A percentile compares a stretch with the other conserved stretches of the same genome.
Conservation (phyloP, 2,888 invertebrate species). For the Synergus umbraculus region DNA sequence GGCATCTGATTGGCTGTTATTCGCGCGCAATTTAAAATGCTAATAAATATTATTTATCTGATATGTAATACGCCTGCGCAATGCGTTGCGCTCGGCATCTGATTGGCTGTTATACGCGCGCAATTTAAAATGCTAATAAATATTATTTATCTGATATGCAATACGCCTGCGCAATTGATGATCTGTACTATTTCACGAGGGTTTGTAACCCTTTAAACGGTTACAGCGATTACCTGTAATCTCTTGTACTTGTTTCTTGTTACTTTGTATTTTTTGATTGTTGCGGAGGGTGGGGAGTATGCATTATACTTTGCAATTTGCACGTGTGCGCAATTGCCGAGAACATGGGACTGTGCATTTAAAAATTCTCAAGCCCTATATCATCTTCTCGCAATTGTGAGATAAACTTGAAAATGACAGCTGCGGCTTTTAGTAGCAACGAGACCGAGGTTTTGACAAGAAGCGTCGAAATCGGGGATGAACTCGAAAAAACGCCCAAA, state of each 20-base stretch:
- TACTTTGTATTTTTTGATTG: not conserved
- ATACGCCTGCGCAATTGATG: too few species aligned
- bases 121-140: too few species aligned
- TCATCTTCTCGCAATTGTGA: not conserved
- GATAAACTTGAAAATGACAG: constrained; percentile 20
- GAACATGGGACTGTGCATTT: constrained; percentile 4
- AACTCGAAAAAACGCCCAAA: constrained; percentile 34
- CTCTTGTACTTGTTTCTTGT: not conserved
- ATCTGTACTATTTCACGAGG: too few species aligned
- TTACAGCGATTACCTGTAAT: not conserved
- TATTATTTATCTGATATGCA: too few species aligned
- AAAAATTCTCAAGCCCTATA: constrained; percentile 1
- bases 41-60: too few species aligned
- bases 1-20: too few species aligned
- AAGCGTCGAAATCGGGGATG: constrained; percentile 8
- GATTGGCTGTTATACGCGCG: too few species aligned
- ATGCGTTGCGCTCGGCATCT: too few species aligned
- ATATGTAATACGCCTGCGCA: too few species aligned
- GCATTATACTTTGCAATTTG: constrained; percentile 6
- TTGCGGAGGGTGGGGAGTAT: not conserved
- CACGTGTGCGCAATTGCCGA: not conserved
- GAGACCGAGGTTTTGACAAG: constrained; percentile 11
- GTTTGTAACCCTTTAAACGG: not conserved
- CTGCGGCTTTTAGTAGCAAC: constrained; percentile 25
- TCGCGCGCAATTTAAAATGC: too few species aligned